A percentile compares a stretch with the other conserved stretches of the same genome.
These are phyloP conservation scores for Malurus leucopterus DNA, from an alignment of 2,797 vertebrate species.

Conservation along the genomic window DNA sequence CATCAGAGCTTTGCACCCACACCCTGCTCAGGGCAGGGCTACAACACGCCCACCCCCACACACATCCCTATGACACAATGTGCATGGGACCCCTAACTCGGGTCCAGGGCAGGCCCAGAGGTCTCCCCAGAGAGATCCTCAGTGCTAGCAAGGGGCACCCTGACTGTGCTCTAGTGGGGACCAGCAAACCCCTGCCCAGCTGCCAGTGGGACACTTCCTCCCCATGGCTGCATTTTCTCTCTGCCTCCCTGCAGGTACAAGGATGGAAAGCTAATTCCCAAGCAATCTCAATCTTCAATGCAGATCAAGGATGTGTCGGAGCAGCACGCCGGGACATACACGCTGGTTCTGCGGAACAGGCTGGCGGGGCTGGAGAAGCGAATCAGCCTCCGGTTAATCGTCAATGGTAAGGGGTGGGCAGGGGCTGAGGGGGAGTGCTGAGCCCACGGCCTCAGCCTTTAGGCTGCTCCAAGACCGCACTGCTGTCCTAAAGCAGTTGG, in stretches of 20 bases:
- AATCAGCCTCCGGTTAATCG: constrained; percentile 80
- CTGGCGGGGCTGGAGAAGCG: constrained; percentile 78
- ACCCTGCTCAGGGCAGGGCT: background rate
- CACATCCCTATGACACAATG: background rate
- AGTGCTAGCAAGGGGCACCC: background rate
- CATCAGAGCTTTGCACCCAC: background rate
- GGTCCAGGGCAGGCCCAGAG: background rate
- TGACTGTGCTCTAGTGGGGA: background rate
- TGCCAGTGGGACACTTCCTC: constrained; percentile 37
- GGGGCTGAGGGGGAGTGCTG: background rate
- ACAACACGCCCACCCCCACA: background rate
- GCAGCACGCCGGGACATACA: constrained; percentile 86
- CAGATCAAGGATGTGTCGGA: constrained; percentile 89
- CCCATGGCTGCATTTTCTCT: constrained; percentile 54
- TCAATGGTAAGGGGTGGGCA: constrained; percentile 74
- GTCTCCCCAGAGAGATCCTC: background rate
- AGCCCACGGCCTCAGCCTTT: background rate
- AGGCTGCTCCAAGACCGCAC: background rate
- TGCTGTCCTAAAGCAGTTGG: background rate
- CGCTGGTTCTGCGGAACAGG: constrained; percentile 80
- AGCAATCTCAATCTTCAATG: constrained; percentile 83
- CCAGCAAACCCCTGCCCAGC: background rate
- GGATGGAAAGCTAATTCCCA: constrained; percentile 83
- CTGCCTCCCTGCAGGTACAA: constrained; percentile 82
- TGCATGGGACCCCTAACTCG: background rate